Evolutionary conservation across 2,888 invertebrate species (phyloP).

Genomic region (Folsomia candida): DNA sequence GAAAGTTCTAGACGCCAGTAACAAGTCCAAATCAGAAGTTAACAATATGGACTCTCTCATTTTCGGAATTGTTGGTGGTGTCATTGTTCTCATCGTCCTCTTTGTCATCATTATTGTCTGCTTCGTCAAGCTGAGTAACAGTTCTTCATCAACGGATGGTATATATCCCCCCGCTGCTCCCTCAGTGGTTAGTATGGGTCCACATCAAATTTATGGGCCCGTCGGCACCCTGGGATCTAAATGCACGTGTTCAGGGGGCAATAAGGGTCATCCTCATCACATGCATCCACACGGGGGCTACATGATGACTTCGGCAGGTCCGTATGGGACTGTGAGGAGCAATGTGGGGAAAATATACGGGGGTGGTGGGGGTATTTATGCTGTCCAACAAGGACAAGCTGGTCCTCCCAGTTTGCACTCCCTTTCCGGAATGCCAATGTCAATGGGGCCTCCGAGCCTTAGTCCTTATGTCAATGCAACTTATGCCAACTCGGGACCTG

Average conservation of each 20-base stretch:
- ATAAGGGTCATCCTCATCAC: constrained; percentile 31
- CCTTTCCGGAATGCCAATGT: constrained; percentile 28
- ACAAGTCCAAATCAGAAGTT: constrained; percentile 63
- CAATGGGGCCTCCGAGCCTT: constrained; percentile 25
- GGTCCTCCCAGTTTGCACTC: constrained; percentile 28
- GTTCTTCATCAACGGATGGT: constrained; percentile 22
- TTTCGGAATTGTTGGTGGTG: constrained; percentile 90
- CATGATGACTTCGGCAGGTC: constrained; percentile 22
- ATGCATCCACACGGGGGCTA: constrained; percentile 25
- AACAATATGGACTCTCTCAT: constrained; percentile 89
- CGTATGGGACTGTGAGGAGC: constrained; percentile 26
- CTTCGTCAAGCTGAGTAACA: constrained; percentile 69
- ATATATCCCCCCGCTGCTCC: constrained; percentile 54
- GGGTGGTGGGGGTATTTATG: constrained; percentile 38
- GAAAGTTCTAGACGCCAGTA: constrained; percentile 25
- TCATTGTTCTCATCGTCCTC: constrained; percentile 85
- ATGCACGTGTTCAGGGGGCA: constrained; percentile 49
- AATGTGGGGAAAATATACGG: constrained; percentile 29
- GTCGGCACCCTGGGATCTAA: constrained; percentile 49
- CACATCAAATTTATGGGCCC: neutral
- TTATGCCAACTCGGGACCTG: constrained; percentile 33
- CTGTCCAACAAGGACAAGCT: constrained; percentile 32
- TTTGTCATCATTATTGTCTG: constrained; percentile 80
- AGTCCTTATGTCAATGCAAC: constrained; percentile 37
- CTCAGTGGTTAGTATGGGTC: constrained; percentile 50